Base-by-base conservation (phyloP, 1,140 invertebrate species). In the Sarcophaga peregrina region DNA sequence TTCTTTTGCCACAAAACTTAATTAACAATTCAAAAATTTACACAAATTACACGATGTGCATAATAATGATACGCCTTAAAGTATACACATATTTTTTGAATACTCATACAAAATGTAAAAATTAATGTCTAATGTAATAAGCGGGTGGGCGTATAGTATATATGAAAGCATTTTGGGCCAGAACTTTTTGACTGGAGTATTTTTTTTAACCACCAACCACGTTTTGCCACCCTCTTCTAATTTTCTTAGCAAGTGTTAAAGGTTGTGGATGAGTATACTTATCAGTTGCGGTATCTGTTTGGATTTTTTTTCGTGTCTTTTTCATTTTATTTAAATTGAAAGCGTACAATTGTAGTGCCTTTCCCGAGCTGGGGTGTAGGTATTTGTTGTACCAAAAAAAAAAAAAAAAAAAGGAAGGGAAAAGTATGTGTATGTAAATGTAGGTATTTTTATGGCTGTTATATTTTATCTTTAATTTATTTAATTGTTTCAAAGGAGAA, bases 21-120 rank as follows among this genome's bases (percentile, higher is more conserved):
- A 78, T 78, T 50, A 78, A 50, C 47, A 78, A 78, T 78, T 78
- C 75, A 78, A 50, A 78, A 78, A 78, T 48, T 52, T 78, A 78
- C 75, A 52, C 75, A 78, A 78, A 50, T 52, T 78, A 78, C 75
- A 50, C 75, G 50, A 78, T 45, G 75, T 78, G 75, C 75, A 78
- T 78, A 78, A 78, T 78, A 78, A 78, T 78, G 47, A 78, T 78
- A 78, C 25, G 75, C 75, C 50, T n/a, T 37, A 68, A 68, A 68
- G 9, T 68, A 68, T n/a, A 58, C 11, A 58, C 52, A 58, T 13
- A 58, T n/a, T n/a, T 13, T 58, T n/a, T n/a, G 7, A 58, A 58
- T 58, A 58, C 54, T 15, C n/a, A 58, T 4, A 58, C 54, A n/a
- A 58, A 58, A n/a, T 68, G 17, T 17, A 20, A 20, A n/a, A 68